Evolutionary conservation across 2,113 vertebrate species (phyloP).

Genomic region (Bettongia penicillata): DNA sequence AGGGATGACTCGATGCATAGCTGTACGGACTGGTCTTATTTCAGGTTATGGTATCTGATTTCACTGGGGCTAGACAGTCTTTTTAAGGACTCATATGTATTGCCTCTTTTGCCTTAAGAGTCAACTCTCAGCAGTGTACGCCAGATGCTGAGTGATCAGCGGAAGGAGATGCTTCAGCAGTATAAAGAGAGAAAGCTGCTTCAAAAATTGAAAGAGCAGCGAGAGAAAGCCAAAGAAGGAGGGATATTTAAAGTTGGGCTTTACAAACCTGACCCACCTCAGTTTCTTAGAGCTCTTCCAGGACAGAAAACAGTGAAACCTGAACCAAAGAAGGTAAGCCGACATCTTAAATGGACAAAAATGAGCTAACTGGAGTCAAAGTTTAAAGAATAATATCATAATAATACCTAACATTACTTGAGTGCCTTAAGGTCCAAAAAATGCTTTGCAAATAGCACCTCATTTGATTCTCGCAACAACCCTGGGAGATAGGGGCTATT

Average conservation of each 20-base stretch:
- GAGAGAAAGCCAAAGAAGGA: constrained; percentile 87
- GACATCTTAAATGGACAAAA: constrained; percentile 9
- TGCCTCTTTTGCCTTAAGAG: constrained; percentile 39
- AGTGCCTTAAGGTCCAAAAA: neutral
- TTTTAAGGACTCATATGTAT: neutral
- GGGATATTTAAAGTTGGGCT: constrained; percentile 90
- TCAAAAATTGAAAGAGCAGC: constrained; percentile 89
- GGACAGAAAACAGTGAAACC: constrained; percentile 59
- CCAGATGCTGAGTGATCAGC: constrained; percentile 76
- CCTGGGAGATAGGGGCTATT: neutral
- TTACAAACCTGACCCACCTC: constrained; percentile 79
- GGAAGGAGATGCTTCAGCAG: constrained; percentile 89
- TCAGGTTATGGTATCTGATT: neutral
- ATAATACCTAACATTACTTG: neutral
- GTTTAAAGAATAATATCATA: neutral
- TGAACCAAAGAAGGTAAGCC: constrained; percentile 84
- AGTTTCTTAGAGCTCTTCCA: constrained; percentile 63
- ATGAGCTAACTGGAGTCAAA: constrained; percentile 12
- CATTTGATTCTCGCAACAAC: neutral
- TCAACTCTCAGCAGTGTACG: neutral
- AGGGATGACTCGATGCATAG: neutral
- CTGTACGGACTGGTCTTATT: neutral
- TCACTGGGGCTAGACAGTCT: neutral
- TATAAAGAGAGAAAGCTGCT: constrained; percentile 93
- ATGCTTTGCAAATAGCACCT: neutral